Percentiles rank a stretch among this genome's conserved stretches.
Evolutionary conservation across 2,888 invertebrate species (phyloP).

Genomic region (Agrypnus murinus): DNA sequence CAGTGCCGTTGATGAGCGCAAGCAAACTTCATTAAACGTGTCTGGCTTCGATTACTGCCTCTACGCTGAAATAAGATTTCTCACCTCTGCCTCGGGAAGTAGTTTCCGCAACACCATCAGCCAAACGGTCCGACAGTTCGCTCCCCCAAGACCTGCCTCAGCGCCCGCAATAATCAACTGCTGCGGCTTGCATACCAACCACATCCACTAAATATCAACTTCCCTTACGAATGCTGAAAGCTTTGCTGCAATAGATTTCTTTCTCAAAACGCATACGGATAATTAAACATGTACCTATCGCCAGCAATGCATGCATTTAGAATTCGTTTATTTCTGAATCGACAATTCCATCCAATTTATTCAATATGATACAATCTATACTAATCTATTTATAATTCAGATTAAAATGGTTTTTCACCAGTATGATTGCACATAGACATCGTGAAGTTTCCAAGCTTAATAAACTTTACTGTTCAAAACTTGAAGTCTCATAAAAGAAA

Average conservation of each 20-base stretch:
- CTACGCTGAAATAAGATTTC: constrained; percentile 69
- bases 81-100: constrained; percentile 66
- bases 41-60: constrained; percentile 69
- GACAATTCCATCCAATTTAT: too few species aligned
- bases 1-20: constrained; percentile 61
- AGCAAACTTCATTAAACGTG: constrained; percentile 70
- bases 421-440: too few species aligned
- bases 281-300: too few species aligned
- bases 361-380: too few species aligned
- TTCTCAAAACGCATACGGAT: constrained; percentile 12
- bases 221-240: constrained; percentile 50
- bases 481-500: too few species aligned
- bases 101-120: constrained; percentile 57
- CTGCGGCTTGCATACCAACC: constrained; percentile 59
- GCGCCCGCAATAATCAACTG: constrained; percentile 60
- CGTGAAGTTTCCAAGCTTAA: too few species aligned
- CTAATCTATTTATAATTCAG: too few species aligned
- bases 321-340: too few species aligned
- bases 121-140: constrained; percentile 52
- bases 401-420: too few species aligned
- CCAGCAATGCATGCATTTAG: too few species aligned
- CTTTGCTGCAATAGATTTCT: constrained; percentile 38
- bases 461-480: too few species aligned
- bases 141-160: constrained; percentile 62
- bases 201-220: constrained; percentile 52